These are phyloP conservation scores for Natrix natrix DNA, from an alignment of 2,797 vertebrate genomes.

Conservation along the genomic window DNA sequence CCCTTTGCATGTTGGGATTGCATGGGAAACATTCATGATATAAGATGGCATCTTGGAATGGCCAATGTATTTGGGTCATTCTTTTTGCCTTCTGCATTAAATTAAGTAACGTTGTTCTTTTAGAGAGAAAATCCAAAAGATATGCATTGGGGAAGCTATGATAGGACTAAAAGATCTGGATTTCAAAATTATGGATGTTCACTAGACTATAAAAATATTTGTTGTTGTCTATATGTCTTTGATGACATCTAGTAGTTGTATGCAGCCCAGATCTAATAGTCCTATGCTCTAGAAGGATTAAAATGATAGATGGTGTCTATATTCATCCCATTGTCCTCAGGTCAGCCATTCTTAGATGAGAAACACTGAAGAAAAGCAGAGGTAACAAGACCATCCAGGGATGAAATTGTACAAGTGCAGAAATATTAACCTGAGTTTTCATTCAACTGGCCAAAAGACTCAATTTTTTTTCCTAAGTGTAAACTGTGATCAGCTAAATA, in stretches of 20 bases:
- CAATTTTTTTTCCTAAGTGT: background rate
- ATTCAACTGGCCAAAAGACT: background rate
- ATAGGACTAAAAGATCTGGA: background rate
- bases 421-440: background rate
- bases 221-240: background rate
- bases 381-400: background rate
- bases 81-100: background rate
- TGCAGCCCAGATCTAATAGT: background rate
- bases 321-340: background rate
- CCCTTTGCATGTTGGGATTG: background rate
- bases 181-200: background rate
- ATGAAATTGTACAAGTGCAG: background rate
- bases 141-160: background rate
- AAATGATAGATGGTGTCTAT: background rate
- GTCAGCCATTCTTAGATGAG: background rate
- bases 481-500: background rate
- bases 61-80: background rate
- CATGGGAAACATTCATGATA: background rate
- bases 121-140: background rate
- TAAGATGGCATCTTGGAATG: background rate
- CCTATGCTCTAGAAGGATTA: background rate
- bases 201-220: background rate
- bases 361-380: background rate
- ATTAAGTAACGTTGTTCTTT: background rate
- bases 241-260: background rate